phyloP scores from a whole-genome alignment of 1,140 invertebrate species.

The Nephila pilipes region DNA sequence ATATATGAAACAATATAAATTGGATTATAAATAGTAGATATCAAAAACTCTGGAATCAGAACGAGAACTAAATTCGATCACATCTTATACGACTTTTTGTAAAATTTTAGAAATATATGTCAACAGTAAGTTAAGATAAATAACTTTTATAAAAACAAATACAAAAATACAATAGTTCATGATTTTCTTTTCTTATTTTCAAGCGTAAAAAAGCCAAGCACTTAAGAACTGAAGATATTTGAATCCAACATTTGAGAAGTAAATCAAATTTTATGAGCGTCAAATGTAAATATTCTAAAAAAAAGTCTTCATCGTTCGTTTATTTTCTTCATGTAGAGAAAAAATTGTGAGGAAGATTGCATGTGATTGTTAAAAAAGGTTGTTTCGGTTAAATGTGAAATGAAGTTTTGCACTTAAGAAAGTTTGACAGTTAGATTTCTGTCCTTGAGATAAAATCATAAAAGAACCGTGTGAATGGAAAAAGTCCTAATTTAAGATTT shows the following conservation, averaged over 20 bases:
- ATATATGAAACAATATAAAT: too few relatives aligned
- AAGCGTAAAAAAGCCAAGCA: too few relatives aligned
- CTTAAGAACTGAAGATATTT: not conserved
- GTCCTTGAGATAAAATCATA: not conserved
- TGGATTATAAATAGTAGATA: too few relatives aligned
- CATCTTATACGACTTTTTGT: too few relatives aligned
- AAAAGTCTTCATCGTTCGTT: not conserved
- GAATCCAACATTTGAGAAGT: not conserved
- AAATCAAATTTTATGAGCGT: not conserved
- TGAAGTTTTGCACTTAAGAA: not conserved
- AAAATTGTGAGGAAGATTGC: not conserved
- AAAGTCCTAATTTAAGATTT: not conserved
- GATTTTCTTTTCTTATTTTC: too few relatives aligned
- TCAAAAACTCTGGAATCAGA: too few relatives aligned
- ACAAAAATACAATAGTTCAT: too few relatives aligned
- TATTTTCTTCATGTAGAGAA: not conserved
- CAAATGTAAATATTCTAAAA: not conserved
- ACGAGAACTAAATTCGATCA: too few relatives aligned
- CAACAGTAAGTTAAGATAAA: too few relatives aligned
- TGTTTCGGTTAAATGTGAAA: not conserved
- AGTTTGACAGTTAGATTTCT: not conserved
- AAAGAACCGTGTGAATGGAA: not conserved
- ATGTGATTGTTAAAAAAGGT: not conserved
- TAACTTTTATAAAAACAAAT: too few relatives aligned
- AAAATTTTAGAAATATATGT: too few relatives aligned